Evolutionary conservation across 2,113 vertebrate species (phyloP).

Genomic region (Murina feae): DNA sequence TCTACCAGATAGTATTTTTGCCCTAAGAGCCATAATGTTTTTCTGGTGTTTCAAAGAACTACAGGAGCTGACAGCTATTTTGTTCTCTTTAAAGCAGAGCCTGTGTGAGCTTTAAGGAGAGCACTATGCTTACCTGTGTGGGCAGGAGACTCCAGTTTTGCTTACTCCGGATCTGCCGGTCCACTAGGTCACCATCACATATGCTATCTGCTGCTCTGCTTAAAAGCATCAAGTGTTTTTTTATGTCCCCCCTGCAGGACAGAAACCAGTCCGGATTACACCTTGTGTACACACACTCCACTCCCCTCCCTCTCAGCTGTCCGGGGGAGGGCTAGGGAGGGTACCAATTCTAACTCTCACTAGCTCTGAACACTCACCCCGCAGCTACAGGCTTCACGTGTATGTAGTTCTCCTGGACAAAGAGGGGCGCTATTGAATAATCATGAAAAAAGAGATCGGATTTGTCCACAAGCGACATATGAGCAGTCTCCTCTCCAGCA

Average conservation of each 20-base stretch:
- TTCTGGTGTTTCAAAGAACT: neutral
- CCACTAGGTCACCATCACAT: slow-evolving; percentile 94
- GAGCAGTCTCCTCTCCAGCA: slow-evolving; percentile 86
- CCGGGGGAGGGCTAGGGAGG: fast-evolving
- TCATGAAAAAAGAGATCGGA: slow-evolving; percentile 97
- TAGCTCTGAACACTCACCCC: slow-evolving; percentile 81
- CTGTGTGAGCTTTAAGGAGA: neutral
- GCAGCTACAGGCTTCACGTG: slow-evolving; percentile 92
- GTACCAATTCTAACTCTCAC: fast-evolving
- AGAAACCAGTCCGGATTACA: neutral
- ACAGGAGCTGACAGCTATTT: neutral
- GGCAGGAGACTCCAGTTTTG: slow-evolving; percentile 96
- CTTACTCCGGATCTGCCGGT: slow-evolving; percentile 89
- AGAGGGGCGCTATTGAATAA: slow-evolving; percentile 96
- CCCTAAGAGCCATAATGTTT: neutral
- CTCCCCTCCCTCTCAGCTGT: neutral
- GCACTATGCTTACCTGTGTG: slow-evolving; percentile 85
- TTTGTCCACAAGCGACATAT: slow-evolving; percentile 94
- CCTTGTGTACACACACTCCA: neutral
- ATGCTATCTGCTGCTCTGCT: slow-evolving; percentile 97
- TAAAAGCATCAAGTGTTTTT: slow-evolving; percentile 92
- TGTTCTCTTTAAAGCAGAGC: neutral
- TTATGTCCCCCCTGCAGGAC: slow-evolving; percentile 85
- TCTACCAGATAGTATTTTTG: neutral
- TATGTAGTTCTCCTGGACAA: slow-evolving; percentile 96